Base-by-base conservation (phyloP, 2,113 vertebrate species). In the Erythrolamprus reginae region DNA sequence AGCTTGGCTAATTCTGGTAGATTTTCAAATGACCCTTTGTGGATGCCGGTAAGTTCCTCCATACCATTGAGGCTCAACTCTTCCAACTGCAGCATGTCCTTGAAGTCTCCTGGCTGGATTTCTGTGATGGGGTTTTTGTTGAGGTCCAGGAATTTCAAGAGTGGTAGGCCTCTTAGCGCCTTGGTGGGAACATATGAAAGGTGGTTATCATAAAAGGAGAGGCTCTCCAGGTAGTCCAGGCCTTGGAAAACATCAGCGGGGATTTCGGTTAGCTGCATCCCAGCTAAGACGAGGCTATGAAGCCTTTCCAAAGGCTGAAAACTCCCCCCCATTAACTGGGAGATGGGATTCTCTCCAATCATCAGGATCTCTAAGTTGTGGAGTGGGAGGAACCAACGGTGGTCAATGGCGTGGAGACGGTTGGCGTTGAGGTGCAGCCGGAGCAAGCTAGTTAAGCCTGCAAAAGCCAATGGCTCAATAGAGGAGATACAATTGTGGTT, bases 401-500 rank as follows among this genome's bases (percentile, higher is more conserved):
- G 97, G 93, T 97, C 96, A 2, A 98, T 97, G 77, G 97, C 93
- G 52, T 95, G 95, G 82, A 98, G 94, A 10, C 95, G 96, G 93
- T 98, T 98, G 70, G 98, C 97, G 90, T 98, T 98, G 23, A 98
- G 96, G 89, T 98, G 97, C 58, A 98, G 97, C 93, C 98, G 97
- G 7, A 95, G 91, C 26, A 95, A 96, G 92, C 95, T 97, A 84
- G 94, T 92, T 86, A 98, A 96, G 0, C 98, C 98, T 0, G 95
- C 92, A 61, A 98, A 98, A 85, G 98, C 98, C 87, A 95, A 95
- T 17, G 97, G 96, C 65, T 95, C 96, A 9, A 98, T 97, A 92
- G 95, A 97, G 89, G 96, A 97, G 92, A 98, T 98, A 26, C 77
- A 96, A 94, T 98, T 98, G 94, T 98, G 98, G 94, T 98, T 98